phyloP scores from a whole-genome alignment of 2,888 invertebrate genomes.

The Alloscopus bannaensis region DNA sequence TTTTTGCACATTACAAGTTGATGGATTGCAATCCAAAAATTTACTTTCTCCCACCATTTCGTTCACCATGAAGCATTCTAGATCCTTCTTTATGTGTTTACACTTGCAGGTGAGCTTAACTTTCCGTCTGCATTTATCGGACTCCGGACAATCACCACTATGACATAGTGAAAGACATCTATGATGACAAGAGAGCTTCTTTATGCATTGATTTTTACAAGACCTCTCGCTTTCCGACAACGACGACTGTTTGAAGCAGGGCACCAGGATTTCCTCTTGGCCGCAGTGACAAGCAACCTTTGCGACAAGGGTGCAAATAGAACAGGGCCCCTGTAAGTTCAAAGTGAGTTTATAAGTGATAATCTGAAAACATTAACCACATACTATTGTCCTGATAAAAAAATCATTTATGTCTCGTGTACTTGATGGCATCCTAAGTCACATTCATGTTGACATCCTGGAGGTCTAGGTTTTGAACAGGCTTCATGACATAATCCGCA shows the following conservation, averaged over 20 bases:
- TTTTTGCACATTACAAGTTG: constrained; percentile 62
- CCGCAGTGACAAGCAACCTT: constrained; percentile 89
- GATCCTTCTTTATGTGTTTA: constrained; percentile 84
- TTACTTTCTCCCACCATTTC: constrained; percentile 54
- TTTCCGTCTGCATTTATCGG: constrained; percentile 85
- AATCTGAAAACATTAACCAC: neutral
- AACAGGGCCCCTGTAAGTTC: constrained; percentile 80
- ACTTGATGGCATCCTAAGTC: constrained; percentile 75
- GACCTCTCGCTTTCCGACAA: constrained; percentile 76
- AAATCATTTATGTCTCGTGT: neutral
- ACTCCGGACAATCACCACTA: constrained; percentile 82
- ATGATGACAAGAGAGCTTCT: constrained; percentile 90
- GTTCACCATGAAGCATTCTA: constrained; percentile 69
- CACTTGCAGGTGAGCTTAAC: constrained; percentile 87
- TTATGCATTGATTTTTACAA: constrained; percentile 92
- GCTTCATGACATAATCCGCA: constrained; percentile 69
- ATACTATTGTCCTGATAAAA: neutral
- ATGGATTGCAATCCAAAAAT: constrained; percentile 66
- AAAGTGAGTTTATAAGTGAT: neutral
- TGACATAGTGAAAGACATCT: constrained; percentile 86
- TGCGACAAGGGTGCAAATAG: constrained; percentile 83
- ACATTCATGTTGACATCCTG: constrained; percentile 77
- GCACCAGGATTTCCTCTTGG: constrained; percentile 84
- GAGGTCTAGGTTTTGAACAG: constrained; percentile 74
- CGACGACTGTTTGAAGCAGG: constrained; percentile 82